Conservation (phyloP, 64 coral and sea anemone genomes). For the Dendrophyllia cribrosa region DNA sequence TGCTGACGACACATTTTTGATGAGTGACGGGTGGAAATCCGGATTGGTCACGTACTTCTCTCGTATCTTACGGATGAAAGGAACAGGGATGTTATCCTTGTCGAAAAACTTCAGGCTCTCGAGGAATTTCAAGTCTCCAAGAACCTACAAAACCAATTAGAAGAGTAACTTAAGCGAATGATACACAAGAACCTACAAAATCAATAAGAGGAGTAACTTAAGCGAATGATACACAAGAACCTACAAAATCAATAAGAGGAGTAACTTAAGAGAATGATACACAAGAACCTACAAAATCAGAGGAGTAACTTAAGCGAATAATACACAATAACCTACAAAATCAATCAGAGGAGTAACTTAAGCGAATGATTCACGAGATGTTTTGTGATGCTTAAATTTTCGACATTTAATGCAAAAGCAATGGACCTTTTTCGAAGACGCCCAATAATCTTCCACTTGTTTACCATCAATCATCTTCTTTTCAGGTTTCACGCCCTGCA, state of each 20-base stretch:
- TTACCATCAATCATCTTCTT: slow-evolving; percentile 94
- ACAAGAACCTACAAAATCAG: no score
- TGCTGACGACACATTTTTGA: slow-evolving; percentile 93
- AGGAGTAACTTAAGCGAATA: neutral
- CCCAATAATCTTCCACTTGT: slow-evolving; percentile 95
- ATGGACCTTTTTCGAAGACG: slow-evolving; percentile 88
- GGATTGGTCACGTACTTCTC: slow-evolving; percentile 96
- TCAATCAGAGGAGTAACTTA: neutral
- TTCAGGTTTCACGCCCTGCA: slow-evolving; percentile 83
- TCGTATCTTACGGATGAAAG: slow-evolving; percentile 87
- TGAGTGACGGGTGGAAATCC: slow-evolving; percentile 93
- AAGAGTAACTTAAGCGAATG: neutral
- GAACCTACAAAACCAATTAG: slow-evolving; percentile 43
- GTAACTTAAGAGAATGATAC: no score
- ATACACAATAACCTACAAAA: no score
- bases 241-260: neutral
- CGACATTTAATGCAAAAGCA: neutral
- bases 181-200: no score
- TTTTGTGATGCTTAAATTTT: no score
- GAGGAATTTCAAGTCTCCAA: slow-evolving; percentile 95
- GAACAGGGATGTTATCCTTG: slow-evolving; percentile 89
- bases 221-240: no score
- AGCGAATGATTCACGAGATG: no score
- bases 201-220: neutral
- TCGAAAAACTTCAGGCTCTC: slow-evolving; percentile 90